These are phyloP conservation scores for Chrysogorgia sp. DNA, from an alignment of 92 coral and sea anemone genomes.

Conservation along the genomic window DNA sequence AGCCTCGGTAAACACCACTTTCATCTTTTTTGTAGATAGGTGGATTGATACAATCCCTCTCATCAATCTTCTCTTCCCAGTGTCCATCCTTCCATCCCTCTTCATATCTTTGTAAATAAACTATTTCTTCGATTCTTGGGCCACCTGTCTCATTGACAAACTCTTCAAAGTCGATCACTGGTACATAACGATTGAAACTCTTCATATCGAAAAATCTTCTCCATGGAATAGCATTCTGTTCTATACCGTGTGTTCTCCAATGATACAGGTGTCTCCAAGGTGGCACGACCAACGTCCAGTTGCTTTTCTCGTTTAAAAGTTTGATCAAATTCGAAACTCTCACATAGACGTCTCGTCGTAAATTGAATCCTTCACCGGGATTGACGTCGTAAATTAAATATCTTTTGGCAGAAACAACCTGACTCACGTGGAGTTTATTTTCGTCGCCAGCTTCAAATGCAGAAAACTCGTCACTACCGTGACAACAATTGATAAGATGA, in stretches of 20 bases:
- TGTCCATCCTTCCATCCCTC: conserved; percentile 98
- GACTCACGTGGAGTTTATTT: conserved; percentile 25
- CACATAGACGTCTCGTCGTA: conserved; percentile 93
- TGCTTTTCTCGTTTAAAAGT: conserved; percentile 73
- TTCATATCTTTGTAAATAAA: conserved; percentile 85
- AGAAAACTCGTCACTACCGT: neutral
- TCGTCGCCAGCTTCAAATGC: conserved; percentile 23
- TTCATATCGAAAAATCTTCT: conserved; percentile 87
- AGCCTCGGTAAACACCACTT: conserved; percentile 76
- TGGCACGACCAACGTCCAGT: conserved; percentile 95
- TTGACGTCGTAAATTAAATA: conserved; percentile 94
- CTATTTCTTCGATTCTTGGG: conserved; percentile 80
- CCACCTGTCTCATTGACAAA: conserved; percentile 84
- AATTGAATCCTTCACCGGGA: conserved; percentile 96
- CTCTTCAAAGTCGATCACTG: conserved; percentile 94
- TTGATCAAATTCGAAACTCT: conserved; percentile 86
- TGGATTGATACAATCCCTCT: conserved; percentile 79
- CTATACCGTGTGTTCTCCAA: conserved; percentile 76
- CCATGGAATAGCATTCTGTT: conserved; percentile 95
- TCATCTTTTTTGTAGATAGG: conserved; percentile 76
- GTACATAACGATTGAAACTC: conserved; percentile 85
- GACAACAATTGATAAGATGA: neutral
- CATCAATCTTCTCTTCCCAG: conserved; percentile 97
- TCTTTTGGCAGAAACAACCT: conserved; percentile 48
- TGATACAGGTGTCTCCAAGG: conserved; percentile 97